Conservation (phyloP, 2,113 vertebrate genomes). For the Tragelaphus buxtoni region DNA sequence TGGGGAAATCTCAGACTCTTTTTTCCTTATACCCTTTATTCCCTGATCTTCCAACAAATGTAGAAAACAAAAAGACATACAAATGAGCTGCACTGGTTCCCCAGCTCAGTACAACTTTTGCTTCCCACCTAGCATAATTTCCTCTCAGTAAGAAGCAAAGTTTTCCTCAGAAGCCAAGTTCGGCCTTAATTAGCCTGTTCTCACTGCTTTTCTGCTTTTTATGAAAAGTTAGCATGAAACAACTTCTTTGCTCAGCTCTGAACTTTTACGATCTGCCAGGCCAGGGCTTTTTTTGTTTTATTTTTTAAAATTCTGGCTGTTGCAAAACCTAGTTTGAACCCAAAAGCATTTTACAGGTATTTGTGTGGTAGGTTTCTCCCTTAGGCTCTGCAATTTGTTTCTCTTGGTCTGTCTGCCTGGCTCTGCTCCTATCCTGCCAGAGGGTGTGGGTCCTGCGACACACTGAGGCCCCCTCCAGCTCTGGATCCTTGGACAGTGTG, state of each 20-base stretch:
- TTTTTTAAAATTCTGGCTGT: neutral
- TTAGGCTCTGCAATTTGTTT: neutral
- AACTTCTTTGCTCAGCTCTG: slow-evolving; percentile 10
- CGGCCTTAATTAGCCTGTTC: slow-evolving; percentile 28
- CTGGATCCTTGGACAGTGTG: neutral
- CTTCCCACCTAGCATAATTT: neutral
- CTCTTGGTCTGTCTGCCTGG: neutral
- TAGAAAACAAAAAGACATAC: neutral
- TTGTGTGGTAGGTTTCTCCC: neutral
- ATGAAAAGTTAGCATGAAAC: neutral
- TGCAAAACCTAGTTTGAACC: neutral
- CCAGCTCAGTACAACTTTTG: neutral
- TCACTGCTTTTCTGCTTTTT: neutral
- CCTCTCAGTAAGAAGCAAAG: neutral
- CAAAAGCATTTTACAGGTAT: neutral
- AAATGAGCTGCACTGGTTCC: neutral
- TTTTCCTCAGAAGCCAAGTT: neutral
- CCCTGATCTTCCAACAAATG: neutral
- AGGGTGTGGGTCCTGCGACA: neutral
- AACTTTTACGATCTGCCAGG: slow-evolving; percentile 1
- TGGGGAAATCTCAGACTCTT: neutral
- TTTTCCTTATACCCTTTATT: neutral
- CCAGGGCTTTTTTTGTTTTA: neutral
- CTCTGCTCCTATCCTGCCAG: neutral
- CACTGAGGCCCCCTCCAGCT: neutral